Base-by-base conservation (phyloP, 1,140 invertebrate genomes). In the Chironomus tepperi region DNA sequence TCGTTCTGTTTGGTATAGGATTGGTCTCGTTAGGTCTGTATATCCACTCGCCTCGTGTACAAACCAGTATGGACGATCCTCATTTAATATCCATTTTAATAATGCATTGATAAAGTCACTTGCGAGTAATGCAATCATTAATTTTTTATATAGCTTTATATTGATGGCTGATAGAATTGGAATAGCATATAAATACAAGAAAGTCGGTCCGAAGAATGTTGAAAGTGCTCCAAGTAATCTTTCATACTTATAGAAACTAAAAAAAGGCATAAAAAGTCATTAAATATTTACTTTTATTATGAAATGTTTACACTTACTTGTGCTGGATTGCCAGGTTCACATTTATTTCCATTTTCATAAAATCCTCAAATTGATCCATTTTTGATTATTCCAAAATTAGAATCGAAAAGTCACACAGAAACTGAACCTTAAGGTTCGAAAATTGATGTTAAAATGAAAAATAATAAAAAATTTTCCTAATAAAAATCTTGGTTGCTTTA, bases 21-120 rank as follows among this genome's bases (percentile, higher is more conserved):
- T n/a, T 74, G 74, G 74, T 21, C 43, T 12, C 2, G 43, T 74
- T 34, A 65, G 19, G 3, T 12, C 16, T 65, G 74, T 65, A 42
- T 57, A 74, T 18, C n/a, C 12, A 9, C 43, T 47, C 0, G 73
- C 15, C 47, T 73, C 73, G 18, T 43, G 7, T 1, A 74, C 57
- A 5, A 7, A 74, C 57, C 47, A 74, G 12, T 65, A 74, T 15
- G 74, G 74, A n/a, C 74, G 18, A 15, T 24, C 47, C 42, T 57
- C 74, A 74, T 34, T 9, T 6, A 74, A 16, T 9, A 74, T 74
- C 74, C 73, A 70, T 70, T 70, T 70, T 7, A 70, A 10, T 18
- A 21, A 18, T n/a, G 18, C 8, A 70, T 70, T 70, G 1, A 70
- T 70, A 21, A 70, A 70, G 18, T 70, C 65, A 21, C 16, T 19